Evolutionary conservation across 2,888 invertebrate genomes (phyloP).

Genomic region (Pristionchus entomophagus): DNA sequence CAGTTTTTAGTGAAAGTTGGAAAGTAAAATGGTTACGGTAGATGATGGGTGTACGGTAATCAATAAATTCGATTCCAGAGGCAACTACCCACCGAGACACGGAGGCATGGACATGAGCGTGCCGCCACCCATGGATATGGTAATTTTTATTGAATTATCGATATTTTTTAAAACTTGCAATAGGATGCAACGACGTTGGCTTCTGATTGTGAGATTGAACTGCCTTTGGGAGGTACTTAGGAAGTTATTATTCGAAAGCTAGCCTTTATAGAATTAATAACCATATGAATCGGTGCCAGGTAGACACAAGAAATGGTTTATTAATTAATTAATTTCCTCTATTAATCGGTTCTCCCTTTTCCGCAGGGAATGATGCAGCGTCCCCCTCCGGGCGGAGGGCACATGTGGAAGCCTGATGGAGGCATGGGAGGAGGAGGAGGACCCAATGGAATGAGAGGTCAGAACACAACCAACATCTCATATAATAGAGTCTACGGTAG

Average conservation of each 20-base stretch:
- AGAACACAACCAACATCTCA: background rate
- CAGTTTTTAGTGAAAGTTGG: background rate
- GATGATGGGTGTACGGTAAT: background rate
- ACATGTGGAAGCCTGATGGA: conserved; percentile 54
- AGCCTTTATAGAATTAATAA: no score
- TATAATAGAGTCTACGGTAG: conserved; percentile 43
- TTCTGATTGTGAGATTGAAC: background rate
- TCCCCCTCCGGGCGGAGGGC: background rate
- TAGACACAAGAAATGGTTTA: no score
- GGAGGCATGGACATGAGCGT: conserved; percentile 60
- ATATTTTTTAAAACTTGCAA: no score
- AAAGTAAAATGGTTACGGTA: background rate
- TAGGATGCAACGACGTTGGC: background rate
- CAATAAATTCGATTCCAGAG: background rate
- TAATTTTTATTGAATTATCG: no score
- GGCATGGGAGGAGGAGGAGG: conserved; percentile 49
- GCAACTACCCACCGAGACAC: conserved; percentile 23
- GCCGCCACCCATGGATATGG: conserved; percentile 67
- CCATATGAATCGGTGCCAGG: no score
- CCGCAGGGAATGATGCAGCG: conserved; percentile 41
- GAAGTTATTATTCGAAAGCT: background rate
- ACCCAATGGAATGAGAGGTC: background rate
- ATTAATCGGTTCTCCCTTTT: no score
- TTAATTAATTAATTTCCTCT: no score
- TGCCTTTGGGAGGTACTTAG: background rate